Evolutionary conservation across 2,797 vertebrate species (phyloP).

Genomic region (Crenichthys baileyi): DNA sequence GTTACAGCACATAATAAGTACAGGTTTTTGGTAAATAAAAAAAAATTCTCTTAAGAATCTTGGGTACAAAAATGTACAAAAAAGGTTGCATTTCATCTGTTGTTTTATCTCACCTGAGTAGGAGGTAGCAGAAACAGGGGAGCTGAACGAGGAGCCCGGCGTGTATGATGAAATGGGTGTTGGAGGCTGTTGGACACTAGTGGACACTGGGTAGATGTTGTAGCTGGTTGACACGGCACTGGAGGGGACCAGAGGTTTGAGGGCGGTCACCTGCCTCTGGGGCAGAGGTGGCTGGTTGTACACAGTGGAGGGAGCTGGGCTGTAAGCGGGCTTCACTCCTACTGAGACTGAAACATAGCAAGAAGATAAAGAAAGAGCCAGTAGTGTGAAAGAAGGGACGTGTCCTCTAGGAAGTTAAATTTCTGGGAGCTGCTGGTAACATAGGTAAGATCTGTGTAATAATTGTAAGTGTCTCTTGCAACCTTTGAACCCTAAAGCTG

Average conservation of each 20-base stretch:
- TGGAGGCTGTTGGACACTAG: conserved; percentile 76
- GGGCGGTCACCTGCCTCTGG: conserved; percentile 78
- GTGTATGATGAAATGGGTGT: conserved; percentile 81
- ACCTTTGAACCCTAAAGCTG: no score
- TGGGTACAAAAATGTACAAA: background rate
- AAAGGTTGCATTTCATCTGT: background rate
- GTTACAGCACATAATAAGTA: background rate
- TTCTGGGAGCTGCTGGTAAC: conserved; percentile 23
- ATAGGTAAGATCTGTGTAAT: conserved; percentile 6
- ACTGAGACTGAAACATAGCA: conserved; percentile 37
- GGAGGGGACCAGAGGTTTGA: conserved; percentile 75
- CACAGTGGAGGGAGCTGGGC: conserved; percentile 70
- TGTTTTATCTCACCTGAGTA: conserved; percentile 74
- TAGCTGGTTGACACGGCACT: conserved; percentile 77
- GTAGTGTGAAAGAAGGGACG: background rate
- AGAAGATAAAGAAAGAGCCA: conserved; percentile 1
- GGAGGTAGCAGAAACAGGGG: conserved; percentile 70
- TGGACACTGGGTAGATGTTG: conserved; percentile 77
- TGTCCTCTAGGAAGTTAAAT: conserved; percentile 23
- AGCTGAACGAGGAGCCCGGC: conserved; percentile 77
- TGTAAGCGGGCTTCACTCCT: conserved; percentile 79
- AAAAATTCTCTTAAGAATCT: background rate
- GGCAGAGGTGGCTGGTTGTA: conserved; percentile 81
- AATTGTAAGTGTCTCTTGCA: no score
- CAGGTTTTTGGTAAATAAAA: background rate